A percentile compares a stretch with the other conserved stretches of the same genome.
Evolutionary conservation across 1,140 invertebrate species (phyloP).

Genomic region (Dendroctonus ponderosae): DNA sequence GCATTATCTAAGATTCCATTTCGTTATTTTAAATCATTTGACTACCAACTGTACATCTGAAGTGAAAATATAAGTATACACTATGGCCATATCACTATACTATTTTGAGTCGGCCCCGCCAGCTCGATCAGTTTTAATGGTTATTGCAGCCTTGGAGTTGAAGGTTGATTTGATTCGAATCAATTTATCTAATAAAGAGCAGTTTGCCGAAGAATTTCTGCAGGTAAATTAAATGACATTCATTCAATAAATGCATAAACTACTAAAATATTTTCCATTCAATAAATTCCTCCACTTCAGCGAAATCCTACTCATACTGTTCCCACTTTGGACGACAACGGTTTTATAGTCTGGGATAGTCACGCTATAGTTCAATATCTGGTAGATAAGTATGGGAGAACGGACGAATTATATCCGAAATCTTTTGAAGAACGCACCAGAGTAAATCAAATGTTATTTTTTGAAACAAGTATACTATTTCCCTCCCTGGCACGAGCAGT

Average conservation of each 20-base stretch:
- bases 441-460: conserved; percentile 57
- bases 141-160: conserved; percentile 64
- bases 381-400: conserved; percentile 58
- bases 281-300: conserved; percentile 42
- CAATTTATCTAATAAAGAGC: conserved; percentile 64
- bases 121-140: conserved; percentile 60
- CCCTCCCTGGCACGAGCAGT: conserved; percentile 12
- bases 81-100: conserved; percentile 14
- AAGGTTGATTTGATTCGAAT: conserved; percentile 63
- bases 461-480: conserved; percentile 56
- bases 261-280: neutral
- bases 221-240: conserved; percentile 58
- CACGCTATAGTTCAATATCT: conserved; percentile 62
- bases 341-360: conserved; percentile 61
- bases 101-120: conserved; percentile 50
- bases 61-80: too few relatives aligned
- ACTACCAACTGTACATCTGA: too few relatives aligned
- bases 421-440: conserved; percentile 57
- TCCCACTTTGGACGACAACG: conserved; percentile 64
- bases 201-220: conserved; percentile 64
- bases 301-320: conserved; percentile 68
- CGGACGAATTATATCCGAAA: conserved; percentile 62
- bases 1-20: too few relatives aligned
- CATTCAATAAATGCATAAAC: neutral
- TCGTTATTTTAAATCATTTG: too few relatives aligned